Percentiles rank a stretch among this genome's conserved stretches.
phyloP scores from a whole-genome alignment of 92 coral and sea anemone genomes.

The Phymanthus crucifer region DNA sequence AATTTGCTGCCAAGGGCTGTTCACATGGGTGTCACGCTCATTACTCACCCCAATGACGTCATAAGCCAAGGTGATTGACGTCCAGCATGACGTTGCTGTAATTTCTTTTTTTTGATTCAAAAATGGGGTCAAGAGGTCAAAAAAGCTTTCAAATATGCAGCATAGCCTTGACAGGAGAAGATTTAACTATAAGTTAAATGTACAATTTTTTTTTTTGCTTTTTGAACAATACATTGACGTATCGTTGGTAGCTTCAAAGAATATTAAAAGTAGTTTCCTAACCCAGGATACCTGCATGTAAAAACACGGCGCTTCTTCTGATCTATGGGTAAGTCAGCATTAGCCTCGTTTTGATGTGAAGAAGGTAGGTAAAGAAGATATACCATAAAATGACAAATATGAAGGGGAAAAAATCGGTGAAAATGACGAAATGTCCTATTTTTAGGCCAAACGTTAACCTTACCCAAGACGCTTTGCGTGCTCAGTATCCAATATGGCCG shows the following conservation, averaged over 20 bases:
- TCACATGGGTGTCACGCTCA: not conserved
- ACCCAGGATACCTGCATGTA: too few species aligned
- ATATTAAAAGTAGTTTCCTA: too few species aligned
- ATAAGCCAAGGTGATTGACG: not conserved
- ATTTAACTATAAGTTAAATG: not conserved
- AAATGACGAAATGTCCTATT: constrained; percentile 20
- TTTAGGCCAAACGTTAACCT: not conserved
- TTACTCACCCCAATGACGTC: not conserved
- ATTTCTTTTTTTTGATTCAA: not conserved
- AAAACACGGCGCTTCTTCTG: too few species aligned
- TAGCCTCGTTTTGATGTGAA: not conserved
- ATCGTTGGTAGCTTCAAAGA: too few species aligned
- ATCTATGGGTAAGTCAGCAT: not conserved
- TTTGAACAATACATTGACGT: too few species aligned
- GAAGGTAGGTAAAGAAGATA: not conserved
- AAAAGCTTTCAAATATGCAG: not conserved
- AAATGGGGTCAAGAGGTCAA: not conserved
- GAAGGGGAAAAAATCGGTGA: not conserved
- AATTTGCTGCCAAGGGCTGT: not conserved
- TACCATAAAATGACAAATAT: not conserved
- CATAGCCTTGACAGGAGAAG: not conserved
- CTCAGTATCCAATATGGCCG: constrained; percentile 16
- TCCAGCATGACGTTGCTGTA: not conserved
- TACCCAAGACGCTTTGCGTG: constrained; percentile 11
- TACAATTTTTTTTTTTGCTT: not conserved